A percentile compares a stretch with the other conserved stretches of the same genome.
phyloP scores from a whole-genome alignment of 2,888 invertebrate genomes.

The Chromoteleia sp. region DNA sequence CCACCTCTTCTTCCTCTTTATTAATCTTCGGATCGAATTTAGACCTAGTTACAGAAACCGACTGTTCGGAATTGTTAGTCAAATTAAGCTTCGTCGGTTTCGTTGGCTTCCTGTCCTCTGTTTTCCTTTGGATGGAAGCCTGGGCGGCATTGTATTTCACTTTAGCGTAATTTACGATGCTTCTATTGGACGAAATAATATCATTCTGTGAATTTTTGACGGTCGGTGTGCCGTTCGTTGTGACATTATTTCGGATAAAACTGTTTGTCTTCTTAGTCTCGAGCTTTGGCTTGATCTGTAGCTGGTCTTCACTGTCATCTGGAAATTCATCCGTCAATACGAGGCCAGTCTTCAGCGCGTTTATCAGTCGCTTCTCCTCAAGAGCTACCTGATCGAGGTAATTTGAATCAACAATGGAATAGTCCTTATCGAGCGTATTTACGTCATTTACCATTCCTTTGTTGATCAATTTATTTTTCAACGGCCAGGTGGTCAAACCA shows the following conservation, averaged over 20 bases:
- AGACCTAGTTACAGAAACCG: constrained; percentile 77
- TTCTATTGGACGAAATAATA: constrained; percentile 81
- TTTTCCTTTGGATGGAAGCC: constrained; percentile 81
- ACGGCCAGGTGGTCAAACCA: constrained; percentile 87
- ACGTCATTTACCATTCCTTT: constrained; percentile 77
- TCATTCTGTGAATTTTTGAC: constrained; percentile 68
- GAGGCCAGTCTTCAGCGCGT: constrained; percentile 91
- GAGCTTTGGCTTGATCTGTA: constrained; percentile 25
- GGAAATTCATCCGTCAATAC: constrained; percentile 86
- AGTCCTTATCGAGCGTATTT: constrained; percentile 48
- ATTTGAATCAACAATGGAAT: constrained; percentile 71
- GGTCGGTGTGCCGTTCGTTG: constrained; percentile 20
- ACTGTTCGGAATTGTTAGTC: constrained; percentile 39
- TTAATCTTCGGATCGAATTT: constrained; percentile 77
- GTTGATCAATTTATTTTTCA: constrained; percentile 86
- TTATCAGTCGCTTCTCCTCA: constrained; percentile 92
- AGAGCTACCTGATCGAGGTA: constrained; percentile 90
- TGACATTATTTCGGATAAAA: constrained; percentile 4
- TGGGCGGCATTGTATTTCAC: constrained; percentile 87
- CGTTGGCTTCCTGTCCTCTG: constrained; percentile 80
- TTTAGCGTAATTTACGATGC: constrained; percentile 88
- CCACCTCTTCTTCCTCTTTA: constrained; percentile 65
- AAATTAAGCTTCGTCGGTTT: constrained; percentile 30
- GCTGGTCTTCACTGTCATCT: constrained; percentile 29
- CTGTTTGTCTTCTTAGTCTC: constrained; percentile 32